Evolutionary conservation across 2,888 invertebrate species (phyloP), one percentile per base, ranked within the genome.

Genomic region (Rambutsinella grinnellia): DNA sequence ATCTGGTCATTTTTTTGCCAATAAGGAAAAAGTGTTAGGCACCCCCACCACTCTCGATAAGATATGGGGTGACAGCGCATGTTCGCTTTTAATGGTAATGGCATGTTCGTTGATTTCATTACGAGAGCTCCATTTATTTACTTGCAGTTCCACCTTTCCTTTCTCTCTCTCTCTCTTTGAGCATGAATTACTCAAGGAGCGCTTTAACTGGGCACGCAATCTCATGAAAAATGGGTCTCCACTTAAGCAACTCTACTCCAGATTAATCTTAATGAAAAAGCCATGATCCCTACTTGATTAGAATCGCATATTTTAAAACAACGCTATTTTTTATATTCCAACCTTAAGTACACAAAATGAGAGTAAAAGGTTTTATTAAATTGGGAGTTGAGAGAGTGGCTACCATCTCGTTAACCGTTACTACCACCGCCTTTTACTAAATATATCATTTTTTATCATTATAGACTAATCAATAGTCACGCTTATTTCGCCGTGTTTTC

Each of bases 231-330:
- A 65, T 65, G 44, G 54, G 54, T 23, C 65, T 13, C 36, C 36
- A 36, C 36, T 36, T 13, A 36, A 36, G 36, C 5, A 36, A 36
- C 5, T 36, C 36, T 13, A 13, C 36, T 44, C 49, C 44, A 65
- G 65, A 65, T 65, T 62, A 44, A 65, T 65, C 65, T 53, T 44
- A 65, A 65, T 54, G 63, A 51, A 65, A 13, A 54, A 65, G n/a
- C 54, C 65, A 65, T 65, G 65, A 27, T 17, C 21, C 24, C 23
- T 8, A 8, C 6, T 36, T 36, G 36, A 36, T 36, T 36, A 36
- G 13, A 36, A 36, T 36, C 36, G 36, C 6, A 36, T 13, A 36
- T 36, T 36, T n/a, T n/a, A n/a, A n/a, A 36, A 36, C 5, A 36
- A 36, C 13, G 36, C 36, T 36, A 36, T 36, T 36, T 36, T 36